phyloP scores from a whole-genome alignment of 1,140 invertebrate genomes.

The Polypedilum vanderplanki region DNA sequence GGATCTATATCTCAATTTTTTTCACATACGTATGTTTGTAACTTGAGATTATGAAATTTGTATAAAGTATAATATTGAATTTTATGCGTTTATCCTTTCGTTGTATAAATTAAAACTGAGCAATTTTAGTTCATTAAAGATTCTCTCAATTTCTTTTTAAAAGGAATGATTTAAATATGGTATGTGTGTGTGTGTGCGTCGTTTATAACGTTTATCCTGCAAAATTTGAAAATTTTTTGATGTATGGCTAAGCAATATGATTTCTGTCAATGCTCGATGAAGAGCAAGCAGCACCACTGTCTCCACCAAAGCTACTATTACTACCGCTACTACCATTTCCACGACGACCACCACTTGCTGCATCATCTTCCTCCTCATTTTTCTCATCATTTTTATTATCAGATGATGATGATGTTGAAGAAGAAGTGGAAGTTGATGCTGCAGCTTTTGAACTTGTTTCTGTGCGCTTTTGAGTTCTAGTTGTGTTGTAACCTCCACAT shows the following conservation, averaged over 20 bases:
- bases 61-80: too few relatives aligned
- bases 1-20: constrained; percentile 1
- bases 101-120: too few relatives aligned
- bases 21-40: background rate
- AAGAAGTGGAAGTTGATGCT: background rate
- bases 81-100: too few relatives aligned
- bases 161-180: too few relatives aligned
- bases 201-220: too few relatives aligned
- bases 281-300: background rate
- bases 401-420: background rate
- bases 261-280: background rate
- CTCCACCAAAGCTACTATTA: too few relatives aligned
- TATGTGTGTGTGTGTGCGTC: too few relatives aligned
- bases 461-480: constrained; percentile 44
- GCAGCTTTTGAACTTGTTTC: background rate
- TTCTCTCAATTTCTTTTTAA: too few relatives aligned
- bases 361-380: background rate
- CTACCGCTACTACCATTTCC: too few relatives aligned
- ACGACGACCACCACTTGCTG: background rate
- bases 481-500: constrained; percentile 83
- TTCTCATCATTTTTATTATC: background rate
- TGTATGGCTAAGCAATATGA: background rate
- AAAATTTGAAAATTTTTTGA: too few relatives aligned
- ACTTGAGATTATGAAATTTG: too few relatives aligned
- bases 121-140: too few relatives aligned